A percentile compares a stretch with the other conserved stretches of the same genome.
Conservation (phyloP, 1,140 invertebrate genomes). For the Wiebesia pumilae region DNA sequence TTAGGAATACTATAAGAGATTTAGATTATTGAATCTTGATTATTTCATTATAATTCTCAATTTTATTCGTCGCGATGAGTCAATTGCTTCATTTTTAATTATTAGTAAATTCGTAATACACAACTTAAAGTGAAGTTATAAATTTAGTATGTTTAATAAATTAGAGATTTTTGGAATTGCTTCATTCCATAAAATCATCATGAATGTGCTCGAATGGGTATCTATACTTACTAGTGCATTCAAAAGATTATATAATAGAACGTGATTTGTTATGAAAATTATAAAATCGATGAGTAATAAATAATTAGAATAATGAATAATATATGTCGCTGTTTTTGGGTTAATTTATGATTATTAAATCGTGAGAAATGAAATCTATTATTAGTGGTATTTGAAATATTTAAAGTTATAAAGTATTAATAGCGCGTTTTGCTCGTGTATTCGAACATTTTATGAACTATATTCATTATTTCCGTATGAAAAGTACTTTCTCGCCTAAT, state of each 20-base stretch:
- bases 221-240: not conserved
- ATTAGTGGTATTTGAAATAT: not conserved
- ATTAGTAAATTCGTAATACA: not conserved
- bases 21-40: no score
- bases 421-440: not conserved
- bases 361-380: not conserved
- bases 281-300: not conserved
- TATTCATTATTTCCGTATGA: no score
- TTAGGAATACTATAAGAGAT: not conserved
- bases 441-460: no score
- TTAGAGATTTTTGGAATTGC: not conserved
- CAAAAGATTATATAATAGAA: not conserved
- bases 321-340: not conserved
- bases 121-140: not conserved
- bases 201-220: not conserved
- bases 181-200: not conserved
- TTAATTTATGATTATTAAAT: not conserved
- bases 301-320: not conserved
- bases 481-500: no score
- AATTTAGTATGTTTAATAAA: not conserved
- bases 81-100: not conserved
- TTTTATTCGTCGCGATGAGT: not conserved
- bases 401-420: not conserved
- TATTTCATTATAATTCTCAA: not conserved
- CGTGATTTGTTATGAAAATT: conserved; percentile 7